Evolutionary conservation across 2,888 invertebrate species (phyloP).

Genomic region (Tanytarsus gracilentus): DNA sequence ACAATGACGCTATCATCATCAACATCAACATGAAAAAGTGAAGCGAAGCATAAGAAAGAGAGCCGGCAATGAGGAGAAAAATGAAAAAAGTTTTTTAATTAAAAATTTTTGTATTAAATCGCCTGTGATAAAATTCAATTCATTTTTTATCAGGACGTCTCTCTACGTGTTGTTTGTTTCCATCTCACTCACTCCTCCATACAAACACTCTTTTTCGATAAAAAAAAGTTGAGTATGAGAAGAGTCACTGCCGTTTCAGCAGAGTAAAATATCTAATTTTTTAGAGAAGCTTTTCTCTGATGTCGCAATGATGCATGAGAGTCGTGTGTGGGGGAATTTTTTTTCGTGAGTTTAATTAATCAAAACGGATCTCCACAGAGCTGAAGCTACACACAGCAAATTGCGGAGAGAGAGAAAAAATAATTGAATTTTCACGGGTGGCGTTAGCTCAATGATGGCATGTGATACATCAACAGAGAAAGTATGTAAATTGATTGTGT

Average conservation of each 20-base stretch:
- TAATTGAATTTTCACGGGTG: conserved; percentile 25
- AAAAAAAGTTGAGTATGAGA: too few species aligned
- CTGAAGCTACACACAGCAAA: background rate
- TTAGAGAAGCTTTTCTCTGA: conserved; percentile 21
- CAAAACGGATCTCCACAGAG: conserved; percentile 24
- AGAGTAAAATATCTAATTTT: conserved; percentile 26
- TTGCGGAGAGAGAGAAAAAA: conserved; percentile 9
- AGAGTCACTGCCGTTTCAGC: too few species aligned
- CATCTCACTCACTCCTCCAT: conserved; percentile 3
- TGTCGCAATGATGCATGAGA: conserved; percentile 28
- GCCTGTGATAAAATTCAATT: conserved; percentile 29
- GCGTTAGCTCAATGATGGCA: background rate
- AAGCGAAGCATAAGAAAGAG: background rate
- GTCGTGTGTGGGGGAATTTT: background rate
- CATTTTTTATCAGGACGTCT: conserved; percentile 26
- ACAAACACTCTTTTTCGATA: too few species aligned
- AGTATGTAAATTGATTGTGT: conserved; percentile 22
- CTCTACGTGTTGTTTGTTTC: conserved; percentile 7
- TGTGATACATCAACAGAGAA: conserved; percentile 20
- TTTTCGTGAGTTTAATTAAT: conserved; percentile 29
- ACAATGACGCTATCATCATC: too few species aligned
- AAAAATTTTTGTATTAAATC: conserved; percentile 28
- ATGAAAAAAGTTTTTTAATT: conserved; percentile 29
- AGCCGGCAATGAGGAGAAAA: conserved; percentile 9
- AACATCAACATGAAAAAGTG: too few species aligned